These are phyloP conservation scores for Conistra vaccinii DNA, from an alignment of 2,888 invertebrate species.

Conservation along the genomic window DNA sequence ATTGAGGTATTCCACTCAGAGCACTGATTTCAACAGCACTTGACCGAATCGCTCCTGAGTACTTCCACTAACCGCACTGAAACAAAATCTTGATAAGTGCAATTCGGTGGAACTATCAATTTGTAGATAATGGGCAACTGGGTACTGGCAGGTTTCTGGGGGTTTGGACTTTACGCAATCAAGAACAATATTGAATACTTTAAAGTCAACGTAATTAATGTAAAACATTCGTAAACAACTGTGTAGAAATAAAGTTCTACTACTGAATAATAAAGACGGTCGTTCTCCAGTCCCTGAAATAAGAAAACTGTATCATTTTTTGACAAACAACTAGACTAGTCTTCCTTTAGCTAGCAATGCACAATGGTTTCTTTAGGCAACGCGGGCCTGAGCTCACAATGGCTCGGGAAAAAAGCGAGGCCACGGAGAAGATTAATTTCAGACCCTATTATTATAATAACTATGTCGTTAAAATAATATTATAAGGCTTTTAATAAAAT, in stretches of 20 bases:
- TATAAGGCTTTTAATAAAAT: slow-evolving; percentile 25
- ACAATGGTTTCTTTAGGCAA: slow-evolving; percentile 52
- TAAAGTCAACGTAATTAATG: not conserved
- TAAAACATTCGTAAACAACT: slow-evolving; percentile 16
- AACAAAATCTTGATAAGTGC: not conserved
- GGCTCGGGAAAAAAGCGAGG: slow-evolving; percentile 40
- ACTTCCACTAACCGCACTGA: not conserved
- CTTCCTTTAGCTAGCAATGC: slow-evolving; percentile 46
- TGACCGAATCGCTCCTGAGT: not conserved
- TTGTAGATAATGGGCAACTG: no score
- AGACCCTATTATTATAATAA: slow-evolving; percentile 52
- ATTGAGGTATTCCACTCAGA: not conserved
- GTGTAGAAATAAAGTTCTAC: slow-evolving; percentile 8
- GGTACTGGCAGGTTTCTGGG: no score
- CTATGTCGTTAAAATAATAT: slow-evolving; percentile 34
- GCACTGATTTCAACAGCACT: not conserved
- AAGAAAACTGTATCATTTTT: slow-evolving; percentile 52
- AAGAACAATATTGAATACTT: slow-evolving; percentile 1
- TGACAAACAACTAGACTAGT: slow-evolving; percentile 52
- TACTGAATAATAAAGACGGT: slow-evolving; percentile 35
- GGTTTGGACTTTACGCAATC: not conserved
- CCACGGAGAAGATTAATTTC: slow-evolving; percentile 50
- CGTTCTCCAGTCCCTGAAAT: slow-evolving; percentile 29
- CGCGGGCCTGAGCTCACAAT: slow-evolving; percentile 44
- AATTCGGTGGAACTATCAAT: not conserved